Evolutionary conservation across 2,888 invertebrate genomes (phyloP).

Genomic region (Lysandra coridon): DNA sequence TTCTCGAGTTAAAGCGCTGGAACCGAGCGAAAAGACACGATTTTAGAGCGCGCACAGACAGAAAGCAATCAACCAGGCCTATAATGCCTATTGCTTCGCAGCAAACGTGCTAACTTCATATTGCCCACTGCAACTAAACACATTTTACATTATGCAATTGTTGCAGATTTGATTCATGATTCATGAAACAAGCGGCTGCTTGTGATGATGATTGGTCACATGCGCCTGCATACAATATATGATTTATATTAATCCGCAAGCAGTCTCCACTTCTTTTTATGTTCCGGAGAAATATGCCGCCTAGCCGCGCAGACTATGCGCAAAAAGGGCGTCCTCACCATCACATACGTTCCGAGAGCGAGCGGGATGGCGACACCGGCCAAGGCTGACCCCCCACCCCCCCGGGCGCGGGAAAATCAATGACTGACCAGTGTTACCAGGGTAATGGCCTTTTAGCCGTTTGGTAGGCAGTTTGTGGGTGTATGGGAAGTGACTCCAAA

Average conservation of each 20-base stretch:
- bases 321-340: slow-evolving; percentile 77
- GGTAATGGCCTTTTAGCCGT: neutral
- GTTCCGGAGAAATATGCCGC: slow-evolving; percentile 72
- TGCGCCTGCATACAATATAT: too few relatives aligned
- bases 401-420: slow-evolving; percentile 44
- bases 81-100: too few relatives aligned
- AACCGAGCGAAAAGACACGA: too few relatives aligned
- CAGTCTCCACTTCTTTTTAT: slow-evolving; percentile 49
- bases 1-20: too few relatives aligned
- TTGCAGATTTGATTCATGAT: too few relatives aligned
- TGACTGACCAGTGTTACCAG: slow-evolving; percentile 31
- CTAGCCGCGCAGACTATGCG: slow-evolving; percentile 76
- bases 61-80: too few relatives aligned
- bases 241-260: slow-evolving; percentile 20
- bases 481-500: neutral
- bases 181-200: too few relatives aligned
- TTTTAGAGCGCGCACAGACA: too few relatives aligned
- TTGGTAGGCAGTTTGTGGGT: neutral
- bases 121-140: too few relatives aligned
- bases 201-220: too few relatives aligned
- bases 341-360: slow-evolving; percentile 69
- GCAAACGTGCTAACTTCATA: too few relatives aligned
- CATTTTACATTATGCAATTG: too few relatives aligned
- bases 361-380: slow-evolving; percentile 51
- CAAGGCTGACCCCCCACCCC: slow-evolving; percentile 40